A percentile compares a stretch with the other conserved stretches of the same genome.
These are phyloP conservation scores for Endomychus coccineus DNA, from an alignment of 2,888 invertebrate genomes.

Conservation along the genomic window DNA sequence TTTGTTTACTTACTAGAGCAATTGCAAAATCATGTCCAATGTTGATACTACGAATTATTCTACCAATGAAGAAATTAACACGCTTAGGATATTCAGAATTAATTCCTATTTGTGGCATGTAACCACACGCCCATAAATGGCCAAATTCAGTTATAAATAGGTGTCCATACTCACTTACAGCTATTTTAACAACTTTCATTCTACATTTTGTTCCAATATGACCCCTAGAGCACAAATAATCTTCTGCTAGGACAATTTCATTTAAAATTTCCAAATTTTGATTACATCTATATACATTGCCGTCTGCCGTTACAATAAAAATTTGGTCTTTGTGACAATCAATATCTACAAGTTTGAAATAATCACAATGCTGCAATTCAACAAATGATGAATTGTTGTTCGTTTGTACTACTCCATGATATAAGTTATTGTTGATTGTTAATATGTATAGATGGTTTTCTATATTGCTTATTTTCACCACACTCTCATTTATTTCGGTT, in stretches of 20 bases:
- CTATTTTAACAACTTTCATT: slow-evolving; percentile 56
- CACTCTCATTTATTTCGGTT: slow-evolving; percentile 32
- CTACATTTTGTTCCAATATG: slow-evolving; percentile 53
- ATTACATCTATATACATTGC: slow-evolving; percentile 53
- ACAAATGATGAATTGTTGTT: slow-evolving; percentile 14
- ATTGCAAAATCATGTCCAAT: slow-evolving; percentile 74
- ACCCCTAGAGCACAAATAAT: slow-evolving; percentile 58
- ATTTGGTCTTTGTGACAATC: slow-evolving; percentile 53
- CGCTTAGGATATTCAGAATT: slow-evolving; percentile 53
- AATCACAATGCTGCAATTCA: slow-evolving; percentile 43
- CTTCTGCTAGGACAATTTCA: slow-evolving; percentile 57
- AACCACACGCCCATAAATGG: slow-evolving; percentile 62
- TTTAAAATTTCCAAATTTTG: slow-evolving; percentile 49
- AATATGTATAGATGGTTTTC: slow-evolving; percentile 44
- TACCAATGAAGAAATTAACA: slow-evolving; percentile 61
- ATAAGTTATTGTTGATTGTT: slow-evolving; percentile 42
- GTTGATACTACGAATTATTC: slow-evolving; percentile 60
- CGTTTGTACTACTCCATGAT: slow-evolving; percentile 40
- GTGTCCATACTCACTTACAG: slow-evolving; percentile 55
- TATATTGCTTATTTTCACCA: slow-evolving; percentile 44
- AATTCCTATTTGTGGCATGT: slow-evolving; percentile 60
- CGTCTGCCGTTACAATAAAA: slow-evolving; percentile 55
- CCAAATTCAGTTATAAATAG: slow-evolving; percentile 60
- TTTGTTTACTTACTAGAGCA: slow-evolving; percentile 57
- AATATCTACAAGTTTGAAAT: slow-evolving; percentile 55